Evolutionary conservation across 1,140 invertebrate species (phyloP), one percentile per base, ranked within the genome.

Genomic region (Phenacoccus solenopsis): DNA sequence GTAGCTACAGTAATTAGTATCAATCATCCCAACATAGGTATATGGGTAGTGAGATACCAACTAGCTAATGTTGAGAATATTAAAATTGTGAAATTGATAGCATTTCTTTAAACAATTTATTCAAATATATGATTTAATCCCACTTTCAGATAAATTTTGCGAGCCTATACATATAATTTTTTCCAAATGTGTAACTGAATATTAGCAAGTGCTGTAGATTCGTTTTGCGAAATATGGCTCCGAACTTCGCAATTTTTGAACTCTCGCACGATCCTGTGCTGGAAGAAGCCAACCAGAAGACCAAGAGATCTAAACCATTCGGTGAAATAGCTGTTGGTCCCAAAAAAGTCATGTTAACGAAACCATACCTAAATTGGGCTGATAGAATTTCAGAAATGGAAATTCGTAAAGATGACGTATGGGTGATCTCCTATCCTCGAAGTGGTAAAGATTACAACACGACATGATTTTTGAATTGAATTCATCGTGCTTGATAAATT

Each of bases 351-450:
- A 79, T 90, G 5, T 74, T 90, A 27, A 88, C 89, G 0, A 82
- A 84, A 0, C 83, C 85, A 71, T 90, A 84, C 72, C 80, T 83
- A 67, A 82, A 85, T 7, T 82, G 88, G 21, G 87, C 84, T 0
- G 81, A 86, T 70, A 83, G 84, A 71, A 88, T 91, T 57, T 77
- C 86, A 20, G 82, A 88, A 69, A 71, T 73, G 72, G 69, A 67
- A 20, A 81, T 91, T 1, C 80, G 84, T 32, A 79, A 86, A 3
- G 86, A 87, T 72, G 90, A 93, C 74, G 82, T 91, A 0, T 92
- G 89, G 88, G 79, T 93, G 76, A 82, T 90, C 24, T 91, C 90
- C 7, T 91, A 86, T 81, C 90, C 90, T 0, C 84, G 90, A 74
- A 91, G 90, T 72, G 88, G 88, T 88, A 78, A 81, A 78, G 75